Base-by-base conservation (phyloP, 2,797 vertebrate species). In the Zalophus californianus region DNA sequence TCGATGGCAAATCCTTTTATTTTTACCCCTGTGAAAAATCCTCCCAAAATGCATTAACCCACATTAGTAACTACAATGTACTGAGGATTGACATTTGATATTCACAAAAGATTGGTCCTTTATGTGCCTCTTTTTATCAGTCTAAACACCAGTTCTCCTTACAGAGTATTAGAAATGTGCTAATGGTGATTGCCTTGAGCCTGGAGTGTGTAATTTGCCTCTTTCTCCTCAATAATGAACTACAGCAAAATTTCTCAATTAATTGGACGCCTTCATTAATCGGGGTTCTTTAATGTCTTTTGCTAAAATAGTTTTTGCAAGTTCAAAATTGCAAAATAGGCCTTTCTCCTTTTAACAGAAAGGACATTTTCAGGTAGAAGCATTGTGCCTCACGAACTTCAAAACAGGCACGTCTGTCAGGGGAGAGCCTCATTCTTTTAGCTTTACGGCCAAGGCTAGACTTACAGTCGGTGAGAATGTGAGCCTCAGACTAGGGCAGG, bases 391-490 rank as follows among this genome's bases (percentile, higher is more conserved):
- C 75, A 32, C 8, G 38, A 83, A 90, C 52, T 93, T 90, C 70
- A 12, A 23, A 56, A 56, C 6, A 70, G 84, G 44, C 25, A 5
- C 0, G 16, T 90, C 48, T 87, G 32, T 92, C n/a, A 58, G 75
- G 25, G 14, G 38, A 86, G 12, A 64, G 38, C 15, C 38, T 94
- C 85, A 35, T 62, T 95, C 66, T 78, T 32, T 91, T 94, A 86
- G 94, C 89, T 95, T 97, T 93, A 93, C 7, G 3, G 62, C 41
- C 72, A 50, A 66, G 52, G 82, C 62, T 98, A 96, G 90, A 91
- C 41, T 96, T 94, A 89, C 80, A 86, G 52, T 64, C 84, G 60
- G 62, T 18, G 60, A 92, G 75, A 94, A 95, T 38, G 58, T 77
- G 52, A 96, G 75, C 90, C 60, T 60, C 52, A 86, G 75, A 32